Evolutionary conservation across 2,113 vertebrate genomes (phyloP), one percentile per base, ranked within the genome.

Genomic region (Brevimyrus niger): DNA sequence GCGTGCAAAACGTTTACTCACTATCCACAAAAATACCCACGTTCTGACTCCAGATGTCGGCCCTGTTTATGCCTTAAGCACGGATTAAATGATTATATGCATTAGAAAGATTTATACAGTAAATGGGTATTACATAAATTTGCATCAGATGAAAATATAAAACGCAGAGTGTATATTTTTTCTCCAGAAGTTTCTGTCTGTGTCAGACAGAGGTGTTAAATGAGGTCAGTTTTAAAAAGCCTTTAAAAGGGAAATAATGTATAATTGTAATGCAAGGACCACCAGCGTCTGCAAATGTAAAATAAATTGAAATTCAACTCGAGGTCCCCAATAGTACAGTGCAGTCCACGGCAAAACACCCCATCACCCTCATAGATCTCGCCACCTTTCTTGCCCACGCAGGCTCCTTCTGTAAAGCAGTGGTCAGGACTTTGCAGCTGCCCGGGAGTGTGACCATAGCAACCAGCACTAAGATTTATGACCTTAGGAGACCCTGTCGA

Each of bases 1-100:
- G 88, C 69, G 88, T 91, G 89, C 85, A 55, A 90, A 89, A 82
- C 31, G 85, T 89, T 87, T 76, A 84, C 82, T 58, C 65, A 90
- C 89, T 86, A 88, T 91, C 73, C 89, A 83, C 80, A 55, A 91
- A 91, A 88, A 89, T 88, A 73, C 88, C 73, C 80, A 88, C 92
- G 90, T 90, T 84, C 91, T 89, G 89, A 58, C 73, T 91, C 86
- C 92, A 91, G 90, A 93, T 93, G 87, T 88, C 69, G 86, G 87
- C 86, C 88, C 85, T 61, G 91, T 89, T 89, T 89, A 53, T 76
- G 89, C 83, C 91, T 89, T 65, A 89, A 92, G 82, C 89, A 27
- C 17, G 90, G 91, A 93, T 92, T 91, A 92, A 92, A 91, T 61
- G 89, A 82, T 91, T 82, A 90, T 91, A 90, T 93, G 89, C 89